Evolutionary conservation across 2,888 invertebrate genomes (phyloP).

Genomic region (Dolichopus griseipennis): DNA sequence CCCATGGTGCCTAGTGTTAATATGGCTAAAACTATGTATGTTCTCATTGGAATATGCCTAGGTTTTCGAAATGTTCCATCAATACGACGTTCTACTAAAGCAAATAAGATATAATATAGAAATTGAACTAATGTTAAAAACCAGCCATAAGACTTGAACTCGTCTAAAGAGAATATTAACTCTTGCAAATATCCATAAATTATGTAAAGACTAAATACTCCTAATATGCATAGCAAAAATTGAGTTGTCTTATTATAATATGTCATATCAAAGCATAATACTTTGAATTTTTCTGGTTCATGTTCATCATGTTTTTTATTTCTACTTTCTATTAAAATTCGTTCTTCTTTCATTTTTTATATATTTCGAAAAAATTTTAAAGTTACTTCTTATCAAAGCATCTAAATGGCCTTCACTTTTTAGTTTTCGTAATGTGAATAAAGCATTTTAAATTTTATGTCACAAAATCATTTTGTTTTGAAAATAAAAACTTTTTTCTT

Average conservation of each 20-base stretch:
- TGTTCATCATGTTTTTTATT: slow-evolving; percentile 14
- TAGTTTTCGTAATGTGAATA: too few species aligned
- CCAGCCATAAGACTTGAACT: slow-evolving; percentile 83
- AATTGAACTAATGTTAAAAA: slow-evolving; percentile 90
- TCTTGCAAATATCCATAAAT: slow-evolving; percentile 90
- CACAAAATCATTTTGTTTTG: too few species aligned
- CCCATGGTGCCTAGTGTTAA: slow-evolving; percentile 89
- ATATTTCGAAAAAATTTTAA: not conserved
- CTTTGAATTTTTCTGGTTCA: slow-evolving; percentile 44
- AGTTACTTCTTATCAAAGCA: too few species aligned
- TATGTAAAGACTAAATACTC: slow-evolving; percentile 79
- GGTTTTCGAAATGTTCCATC: slow-evolving; percentile 51
- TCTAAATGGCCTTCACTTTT: too few species aligned
- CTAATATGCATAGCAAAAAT: slow-evolving; percentile 65
- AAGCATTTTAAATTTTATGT: too few species aligned
- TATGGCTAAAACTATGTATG: slow-evolving; percentile 72
- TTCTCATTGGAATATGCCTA: slow-evolving; percentile 69
- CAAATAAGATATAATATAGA: slow-evolving; percentile 72
- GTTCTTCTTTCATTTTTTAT: not conserved
- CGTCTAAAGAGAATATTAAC: slow-evolving; percentile 81
- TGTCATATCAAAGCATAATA: slow-evolving; percentile 62
- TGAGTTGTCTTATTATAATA: slow-evolving; percentile 53
- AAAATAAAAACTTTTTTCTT: too few species aligned
- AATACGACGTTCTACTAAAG: slow-evolving; percentile 58
- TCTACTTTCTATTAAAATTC: slow-evolving; percentile 4